Evolutionary conservation across 1,140 invertebrate genomes (phyloP).

Genomic region (Drosophila obscura): DNA sequence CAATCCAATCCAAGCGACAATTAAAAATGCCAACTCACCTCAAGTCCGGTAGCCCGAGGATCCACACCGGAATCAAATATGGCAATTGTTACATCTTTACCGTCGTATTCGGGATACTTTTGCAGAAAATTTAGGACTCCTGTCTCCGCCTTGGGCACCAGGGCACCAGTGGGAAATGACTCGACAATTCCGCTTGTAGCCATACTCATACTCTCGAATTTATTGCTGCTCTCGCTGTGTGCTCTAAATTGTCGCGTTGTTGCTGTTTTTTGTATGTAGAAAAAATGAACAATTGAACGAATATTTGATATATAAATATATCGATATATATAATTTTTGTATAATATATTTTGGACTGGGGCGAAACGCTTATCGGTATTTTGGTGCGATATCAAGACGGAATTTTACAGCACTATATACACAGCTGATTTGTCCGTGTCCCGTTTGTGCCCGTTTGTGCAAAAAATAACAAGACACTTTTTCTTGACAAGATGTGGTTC

Average conservation of each 20-base stretch:
- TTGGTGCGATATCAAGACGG: neutral
- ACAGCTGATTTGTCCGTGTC: conserved; percentile 42
- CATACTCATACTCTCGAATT: conserved; percentile 51
- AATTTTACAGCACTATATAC: conserved; percentile 1
- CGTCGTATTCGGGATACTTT: conserved; percentile 97
- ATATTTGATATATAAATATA: no score
- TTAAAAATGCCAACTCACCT: conserved; percentile 87
- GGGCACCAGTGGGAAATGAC: conserved; percentile 91
- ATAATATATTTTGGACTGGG: no score
- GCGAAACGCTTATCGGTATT: no score
- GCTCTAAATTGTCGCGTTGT: conserved; percentile 23
- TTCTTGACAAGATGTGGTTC: conserved; percentile 85
- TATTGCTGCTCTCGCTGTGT: conserved; percentile 11
- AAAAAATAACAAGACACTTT: conserved; percentile 47
- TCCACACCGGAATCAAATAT: conserved; percentile 99
- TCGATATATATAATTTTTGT: no score
- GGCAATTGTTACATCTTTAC: conserved; percentile 94
- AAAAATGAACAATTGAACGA: no score
- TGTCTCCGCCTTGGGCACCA: conserved; percentile 98
- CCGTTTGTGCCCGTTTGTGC: conserved; percentile 27
- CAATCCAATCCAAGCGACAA: neutral
- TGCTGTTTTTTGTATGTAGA: neutral
- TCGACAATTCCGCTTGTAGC: conserved; percentile 86
- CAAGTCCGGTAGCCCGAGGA: conserved; percentile 95
- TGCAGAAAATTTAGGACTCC: conserved; percentile 93